A percentile compares a stretch with the other conserved stretches of the same genome.
These are phyloP conservation scores for Diarsia brunnea DNA, from an alignment of 2,888 invertebrate genomes.

Conservation along the genomic window DNA sequence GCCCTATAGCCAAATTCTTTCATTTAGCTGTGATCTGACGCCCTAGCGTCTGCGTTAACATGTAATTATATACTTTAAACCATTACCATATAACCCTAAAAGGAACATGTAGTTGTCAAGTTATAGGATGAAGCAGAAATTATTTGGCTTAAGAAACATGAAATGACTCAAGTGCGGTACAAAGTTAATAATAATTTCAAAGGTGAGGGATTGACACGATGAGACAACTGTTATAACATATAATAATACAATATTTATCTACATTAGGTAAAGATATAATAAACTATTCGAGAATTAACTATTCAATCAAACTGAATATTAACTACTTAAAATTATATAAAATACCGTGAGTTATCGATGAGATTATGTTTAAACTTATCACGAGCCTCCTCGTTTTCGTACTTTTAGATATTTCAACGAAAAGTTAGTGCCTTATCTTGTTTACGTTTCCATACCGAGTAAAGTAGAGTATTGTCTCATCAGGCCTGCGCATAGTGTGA, in stretches of 20 bases:
- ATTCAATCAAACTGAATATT: conserved; percentile 4
- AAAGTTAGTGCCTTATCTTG: neutral
- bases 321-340: conserved; percentile 23
- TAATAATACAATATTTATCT: neutral
- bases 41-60: neutral
- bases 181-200: conserved; percentile 12
- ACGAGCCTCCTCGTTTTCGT: conserved; percentile 1
- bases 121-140: conserved; percentile 34
- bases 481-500: conserved; percentile 30
- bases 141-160: conserved; percentile 47
- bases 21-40: conserved; percentile 18
- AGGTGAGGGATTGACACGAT: conserved; percentile 33
- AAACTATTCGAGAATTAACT: conserved; percentile 30
- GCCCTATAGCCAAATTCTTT: conserved; percentile 29
- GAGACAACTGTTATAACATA: conserved; percentile 33
- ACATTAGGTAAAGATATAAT: neutral
- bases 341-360: conserved; percentile 5
- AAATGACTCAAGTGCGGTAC: conserved; percentile 7
- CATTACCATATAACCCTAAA: conserved; percentile 39
- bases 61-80: conserved; percentile 24
- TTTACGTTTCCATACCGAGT: neutral
- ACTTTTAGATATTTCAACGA: conserved; percentile 14
- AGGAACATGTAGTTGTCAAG: conserved; percentile 61
- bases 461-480: conserved; percentile 45
- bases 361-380: conserved; percentile 8